Evolutionary conservation across 2,797 vertebrate species (phyloP).

Genomic region (Acipenser oxyrinchus): DNA sequence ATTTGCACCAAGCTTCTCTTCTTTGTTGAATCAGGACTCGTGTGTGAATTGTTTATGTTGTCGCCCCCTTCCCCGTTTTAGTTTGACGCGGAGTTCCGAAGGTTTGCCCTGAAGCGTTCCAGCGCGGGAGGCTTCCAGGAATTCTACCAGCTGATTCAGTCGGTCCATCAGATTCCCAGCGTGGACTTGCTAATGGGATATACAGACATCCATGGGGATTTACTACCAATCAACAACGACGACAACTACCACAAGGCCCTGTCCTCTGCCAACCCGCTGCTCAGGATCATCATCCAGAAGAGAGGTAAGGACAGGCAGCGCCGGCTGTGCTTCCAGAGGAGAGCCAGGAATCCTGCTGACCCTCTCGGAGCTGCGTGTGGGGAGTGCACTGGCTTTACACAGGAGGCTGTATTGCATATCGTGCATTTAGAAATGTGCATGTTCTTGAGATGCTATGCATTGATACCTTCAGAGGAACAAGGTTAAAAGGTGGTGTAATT

Average conservation of each 20-base stretch:
- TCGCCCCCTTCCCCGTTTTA: conserved; percentile 24
- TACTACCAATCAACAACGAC: conserved; percentile 91
- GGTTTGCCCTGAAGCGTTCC: conserved; percentile 76
- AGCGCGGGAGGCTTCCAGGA: conserved; percentile 72
- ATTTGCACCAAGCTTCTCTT: too few species aligned
- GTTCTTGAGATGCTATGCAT: too few species aligned
- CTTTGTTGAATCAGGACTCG: too few species aligned
- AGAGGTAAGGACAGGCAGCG: conserved; percentile 61
- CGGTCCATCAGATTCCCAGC: conserved; percentile 76
- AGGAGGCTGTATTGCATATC: too few species aligned
- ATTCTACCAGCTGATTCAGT: conserved; percentile 80
- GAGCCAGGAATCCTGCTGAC: too few species aligned
- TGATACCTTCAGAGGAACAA: too few species aligned
- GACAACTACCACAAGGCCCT: conserved; percentile 91
- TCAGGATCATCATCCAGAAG: conserved; percentile 86
- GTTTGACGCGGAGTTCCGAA: conserved; percentile 89
- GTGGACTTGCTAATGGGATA: conserved; percentile 84
- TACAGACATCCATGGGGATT: conserved; percentile 81
- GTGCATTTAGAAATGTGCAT: too few species aligned
- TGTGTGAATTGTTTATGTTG: not conserved
- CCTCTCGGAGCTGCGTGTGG: too few species aligned
- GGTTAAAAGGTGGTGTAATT: too few species aligned
- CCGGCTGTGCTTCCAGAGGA: too few species aligned
- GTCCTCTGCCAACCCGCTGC: conserved; percentile 74
- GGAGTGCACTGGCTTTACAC: too few species aligned